A percentile compares a stretch with the other conserved stretches of the same genome.
These are phyloP conservation scores for Ptychochromis oligacanthus DNA, from an alignment of 2,113 vertebrate species.

Conservation along the genomic window DNA sequence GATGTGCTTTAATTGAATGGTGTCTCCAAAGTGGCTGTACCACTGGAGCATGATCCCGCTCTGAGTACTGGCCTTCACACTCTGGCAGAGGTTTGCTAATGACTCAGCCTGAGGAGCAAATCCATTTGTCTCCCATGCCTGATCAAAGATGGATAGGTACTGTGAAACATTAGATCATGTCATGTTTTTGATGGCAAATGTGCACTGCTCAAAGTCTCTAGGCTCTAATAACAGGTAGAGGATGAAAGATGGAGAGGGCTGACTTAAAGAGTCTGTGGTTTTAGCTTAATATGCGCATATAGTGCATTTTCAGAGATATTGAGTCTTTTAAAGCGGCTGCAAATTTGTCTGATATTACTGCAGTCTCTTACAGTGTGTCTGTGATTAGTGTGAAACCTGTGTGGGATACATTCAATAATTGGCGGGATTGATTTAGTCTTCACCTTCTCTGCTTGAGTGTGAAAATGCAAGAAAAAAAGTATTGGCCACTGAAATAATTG, in stretches of 20 bases:
- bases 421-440: constrained; percentile 30
- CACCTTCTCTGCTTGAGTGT: neutral
- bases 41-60: constrained; percentile 24
- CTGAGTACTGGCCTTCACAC: constrained; percentile 32
- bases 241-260: neutral
- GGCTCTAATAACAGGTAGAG: neutral
- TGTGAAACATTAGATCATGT: neutral
- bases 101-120: constrained; percentile 23
- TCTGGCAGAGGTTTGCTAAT: constrained; percentile 17
- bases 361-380: neutral
- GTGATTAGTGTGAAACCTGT: constrained; percentile 7
- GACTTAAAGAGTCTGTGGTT: neutral
- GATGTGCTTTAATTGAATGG: constrained; percentile 56
- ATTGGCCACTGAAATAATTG: neutral
- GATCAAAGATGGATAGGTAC: constrained; percentile 25
- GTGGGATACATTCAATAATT: constrained; percentile 43
- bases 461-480: neutral
- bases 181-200: constrained; percentile 11
- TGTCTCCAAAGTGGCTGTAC: constrained; percentile 37
- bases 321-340: neutral
- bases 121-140: constrained; percentile 26
- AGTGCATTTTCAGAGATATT: neutral
- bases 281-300: neutral
- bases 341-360: neutral
- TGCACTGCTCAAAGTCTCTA: neutral